phyloP scores from a whole-genome alignment of 2,888 invertebrate genomes.

The Drosophila nigricruria region DNA sequence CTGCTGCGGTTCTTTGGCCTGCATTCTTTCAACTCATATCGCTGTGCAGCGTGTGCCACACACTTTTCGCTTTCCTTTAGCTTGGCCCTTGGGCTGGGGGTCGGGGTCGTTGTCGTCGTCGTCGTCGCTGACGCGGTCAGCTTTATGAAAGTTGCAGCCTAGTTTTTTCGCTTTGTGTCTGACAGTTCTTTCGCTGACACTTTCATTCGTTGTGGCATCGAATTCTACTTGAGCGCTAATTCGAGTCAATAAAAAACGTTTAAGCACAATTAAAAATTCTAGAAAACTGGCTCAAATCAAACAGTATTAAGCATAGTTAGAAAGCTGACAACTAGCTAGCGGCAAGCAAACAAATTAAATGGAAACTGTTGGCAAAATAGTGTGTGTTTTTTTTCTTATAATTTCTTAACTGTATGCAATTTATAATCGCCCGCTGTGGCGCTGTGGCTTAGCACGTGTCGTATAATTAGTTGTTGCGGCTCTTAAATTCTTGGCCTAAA shows the following conservation, averaged over 20 bases:
- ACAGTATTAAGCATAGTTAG: conserved; percentile 46
- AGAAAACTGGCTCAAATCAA: conserved; percentile 70
- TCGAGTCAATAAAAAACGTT: conserved; percentile 73
- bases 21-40: conserved; percentile 25
- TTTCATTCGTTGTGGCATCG: conserved; percentile 68
- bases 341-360: conserved; percentile 59
- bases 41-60: conserved; percentile 51
- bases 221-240: conserved; percentile 77
- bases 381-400: conserved; percentile 20
- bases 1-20: conserved; percentile 36
- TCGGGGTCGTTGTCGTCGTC: conserved; percentile 9
- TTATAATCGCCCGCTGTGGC: conserved; percentile 31
- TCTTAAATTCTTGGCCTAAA: conserved; percentile 66
- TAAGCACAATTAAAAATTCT: conserved; percentile 67
- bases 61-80: conserved; percentile 70
- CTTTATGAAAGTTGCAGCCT: conserved; percentile 59
- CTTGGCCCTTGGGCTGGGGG: conserved; percentile 30
- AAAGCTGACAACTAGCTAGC: conserved; percentile 57
- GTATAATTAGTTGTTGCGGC: conserved; percentile 50
- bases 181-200: conserved; percentile 54
- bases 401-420: conserved; percentile 58
- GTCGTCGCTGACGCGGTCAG: conserved; percentile 22
- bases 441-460: conserved; percentile 60
- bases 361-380: conserved; percentile 49
- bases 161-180: conserved; percentile 34